These are phyloP conservation scores for Stegophylla sp. DNA, from an alignment of 2,888 invertebrate species.

Conservation along the genomic window DNA sequence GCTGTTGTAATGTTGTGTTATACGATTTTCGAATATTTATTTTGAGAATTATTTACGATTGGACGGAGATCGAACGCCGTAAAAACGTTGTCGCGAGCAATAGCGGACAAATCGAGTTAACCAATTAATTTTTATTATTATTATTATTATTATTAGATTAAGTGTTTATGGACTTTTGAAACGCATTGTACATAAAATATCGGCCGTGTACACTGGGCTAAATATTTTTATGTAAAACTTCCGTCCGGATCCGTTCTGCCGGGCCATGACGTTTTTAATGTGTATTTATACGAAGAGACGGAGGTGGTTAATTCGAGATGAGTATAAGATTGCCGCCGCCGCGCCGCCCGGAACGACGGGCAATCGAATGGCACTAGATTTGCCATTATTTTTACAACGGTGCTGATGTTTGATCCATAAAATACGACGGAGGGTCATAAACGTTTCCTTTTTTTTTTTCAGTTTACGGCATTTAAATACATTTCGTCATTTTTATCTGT, in stretches of 20 bases:
- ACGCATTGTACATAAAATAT: no score
- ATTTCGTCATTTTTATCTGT: slow-evolving; percentile 37
- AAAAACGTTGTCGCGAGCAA: no score
- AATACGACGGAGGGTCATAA: slow-evolving; percentile 43
- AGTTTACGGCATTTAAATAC: slow-evolving; percentile 52
- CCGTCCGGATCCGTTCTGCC: not conserved
- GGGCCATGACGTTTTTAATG: not conserved
- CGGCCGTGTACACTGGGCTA: no score
- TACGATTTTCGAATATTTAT: no score
- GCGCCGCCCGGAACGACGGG: slow-evolving; percentile 8
- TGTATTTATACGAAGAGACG: no score
- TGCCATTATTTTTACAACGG: slow-evolving; percentile 34
- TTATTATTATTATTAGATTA: no score
- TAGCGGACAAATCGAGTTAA: no score
- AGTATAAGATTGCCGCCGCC: not conserved
- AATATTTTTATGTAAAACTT: slow-evolving; percentile 17
- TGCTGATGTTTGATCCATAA: slow-evolving; percentile 38
- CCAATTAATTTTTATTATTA: no score
- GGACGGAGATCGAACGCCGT: no score
- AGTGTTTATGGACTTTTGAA: no score
- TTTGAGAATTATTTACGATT: no score
- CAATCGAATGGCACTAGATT: slow-evolving; percentile 52
- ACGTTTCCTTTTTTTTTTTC: slow-evolving; percentile 23
- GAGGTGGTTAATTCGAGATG: slow-evolving; percentile 13
- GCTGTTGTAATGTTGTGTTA: no score